A percentile compares a stretch with the other conserved stretches of the same genome.
phyloP scores from a whole-genome alignment of 2,113 vertebrate genomes.

The Pelmatolapia mariae region DNA sequence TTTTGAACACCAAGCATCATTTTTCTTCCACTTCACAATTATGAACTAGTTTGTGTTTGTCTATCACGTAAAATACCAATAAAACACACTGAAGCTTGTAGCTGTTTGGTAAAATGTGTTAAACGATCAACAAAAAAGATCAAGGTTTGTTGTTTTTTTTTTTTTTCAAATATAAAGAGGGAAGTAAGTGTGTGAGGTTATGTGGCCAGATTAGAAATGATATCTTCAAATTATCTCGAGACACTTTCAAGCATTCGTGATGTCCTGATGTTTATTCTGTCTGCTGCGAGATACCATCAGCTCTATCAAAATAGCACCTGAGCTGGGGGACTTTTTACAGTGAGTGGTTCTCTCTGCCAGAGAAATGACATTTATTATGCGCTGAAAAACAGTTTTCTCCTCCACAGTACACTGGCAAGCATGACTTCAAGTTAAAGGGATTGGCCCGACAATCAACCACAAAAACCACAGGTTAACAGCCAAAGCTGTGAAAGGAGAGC shows the following conservation, averaged over 20 bases:
- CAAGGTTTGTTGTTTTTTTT: neutral
- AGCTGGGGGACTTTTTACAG: neutral
- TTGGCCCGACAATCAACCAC: fast-evolving
- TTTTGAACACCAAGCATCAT: neutral
- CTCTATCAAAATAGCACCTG: neutral
- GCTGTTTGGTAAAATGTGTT: neutral
- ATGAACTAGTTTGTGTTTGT: neutral
- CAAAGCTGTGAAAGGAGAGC: neutral
- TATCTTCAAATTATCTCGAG: neutral
- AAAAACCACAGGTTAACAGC: neutral
- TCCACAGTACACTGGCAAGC: neutral
- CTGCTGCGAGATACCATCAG: neutral
- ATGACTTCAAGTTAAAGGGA: neutral
- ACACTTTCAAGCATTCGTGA: neutral
- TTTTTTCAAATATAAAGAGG: neutral
- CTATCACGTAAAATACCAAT: neutral
- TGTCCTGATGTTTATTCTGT: neutral
- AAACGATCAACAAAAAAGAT: neutral
- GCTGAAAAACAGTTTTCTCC: neutral
- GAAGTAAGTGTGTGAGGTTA: neutral
- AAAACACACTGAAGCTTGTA: neutral
- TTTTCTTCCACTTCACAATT: neutral
- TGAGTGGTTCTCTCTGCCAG: neutral
- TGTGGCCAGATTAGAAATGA: neutral
- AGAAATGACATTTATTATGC: neutral